phyloP scores from a whole-genome alignment of 2,113 vertebrate genomes.

The Brachypodius melanocephalos region DNA sequence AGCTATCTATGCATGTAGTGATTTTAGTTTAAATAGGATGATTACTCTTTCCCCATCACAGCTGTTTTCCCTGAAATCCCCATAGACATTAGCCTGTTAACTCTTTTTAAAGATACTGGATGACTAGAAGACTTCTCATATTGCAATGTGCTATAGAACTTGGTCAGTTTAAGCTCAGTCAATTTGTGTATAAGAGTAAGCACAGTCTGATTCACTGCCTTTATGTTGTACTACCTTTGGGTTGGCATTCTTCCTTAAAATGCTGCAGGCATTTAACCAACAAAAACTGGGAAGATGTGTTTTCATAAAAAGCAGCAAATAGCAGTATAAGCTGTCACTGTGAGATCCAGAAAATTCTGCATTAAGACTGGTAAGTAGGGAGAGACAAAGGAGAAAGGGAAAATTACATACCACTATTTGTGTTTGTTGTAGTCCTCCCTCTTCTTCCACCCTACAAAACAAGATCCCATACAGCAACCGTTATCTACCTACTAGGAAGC shows the following conservation, averaged over 20 bases:
- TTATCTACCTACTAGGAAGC: conserved; percentile 72
- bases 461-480: conserved; percentile 72
- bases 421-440: conserved; percentile 71
- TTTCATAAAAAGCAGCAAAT: neutral
- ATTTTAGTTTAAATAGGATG: neutral
- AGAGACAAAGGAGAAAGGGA: conserved; percentile 62
- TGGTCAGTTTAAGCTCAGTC: neutral
- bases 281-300: neutral
- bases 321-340: neutral
- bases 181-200: neutral
- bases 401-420: conserved; percentile 73
- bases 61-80: neutral
- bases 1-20: neutral
- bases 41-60: neutral
- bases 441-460: conserved; percentile 74
- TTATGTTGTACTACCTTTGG: neutral
- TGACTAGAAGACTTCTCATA: neutral
- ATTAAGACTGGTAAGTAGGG: neutral
- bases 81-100: neutral
- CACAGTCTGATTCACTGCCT: neutral
- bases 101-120: neutral
- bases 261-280: neutral
- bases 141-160: neutral
- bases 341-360: neutral
- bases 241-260: neutral